phyloP scores from a whole-genome alignment of 2,888 invertebrate genomes.

The Loripinus fragilis region DNA sequence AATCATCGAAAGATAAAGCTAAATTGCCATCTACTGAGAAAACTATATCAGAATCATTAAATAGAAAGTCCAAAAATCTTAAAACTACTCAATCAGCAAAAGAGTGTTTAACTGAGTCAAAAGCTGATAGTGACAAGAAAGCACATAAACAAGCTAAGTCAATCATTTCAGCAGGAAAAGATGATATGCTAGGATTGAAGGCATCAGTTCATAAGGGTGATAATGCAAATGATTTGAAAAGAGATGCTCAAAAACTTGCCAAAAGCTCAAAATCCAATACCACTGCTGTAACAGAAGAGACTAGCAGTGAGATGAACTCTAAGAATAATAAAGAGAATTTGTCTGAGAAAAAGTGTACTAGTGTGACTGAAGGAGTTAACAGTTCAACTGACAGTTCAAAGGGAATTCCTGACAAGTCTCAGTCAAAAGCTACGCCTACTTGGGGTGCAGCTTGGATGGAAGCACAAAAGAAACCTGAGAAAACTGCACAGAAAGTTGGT shows the following conservation, averaged over 20 bases:
- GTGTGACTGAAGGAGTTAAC: not conserved
- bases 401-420: not conserved
- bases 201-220: not conserved
- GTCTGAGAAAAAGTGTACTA: no score
- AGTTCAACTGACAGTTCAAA: not conserved
- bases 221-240: not conserved
- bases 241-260: no score
- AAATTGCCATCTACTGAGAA: no score
- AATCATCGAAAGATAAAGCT: no score
- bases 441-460: not conserved
- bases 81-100: not conserved
- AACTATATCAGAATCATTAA: no score
- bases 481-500: not conserved
- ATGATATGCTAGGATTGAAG: not conserved
- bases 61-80: no score
- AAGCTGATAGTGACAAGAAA: not conserved
- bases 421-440: not conserved
- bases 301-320: no score
- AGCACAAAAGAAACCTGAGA: slow-evolving; percentile 8
- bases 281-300: not conserved
- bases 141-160: not conserved
- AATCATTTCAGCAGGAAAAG: not conserved
- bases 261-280: not conserved
- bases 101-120: not conserved
- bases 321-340: no score